Evolutionary conservation across 2,888 invertebrate species (phyloP), one percentile per base, ranked within the genome.

Genomic region (Meta bourneti): DNA sequence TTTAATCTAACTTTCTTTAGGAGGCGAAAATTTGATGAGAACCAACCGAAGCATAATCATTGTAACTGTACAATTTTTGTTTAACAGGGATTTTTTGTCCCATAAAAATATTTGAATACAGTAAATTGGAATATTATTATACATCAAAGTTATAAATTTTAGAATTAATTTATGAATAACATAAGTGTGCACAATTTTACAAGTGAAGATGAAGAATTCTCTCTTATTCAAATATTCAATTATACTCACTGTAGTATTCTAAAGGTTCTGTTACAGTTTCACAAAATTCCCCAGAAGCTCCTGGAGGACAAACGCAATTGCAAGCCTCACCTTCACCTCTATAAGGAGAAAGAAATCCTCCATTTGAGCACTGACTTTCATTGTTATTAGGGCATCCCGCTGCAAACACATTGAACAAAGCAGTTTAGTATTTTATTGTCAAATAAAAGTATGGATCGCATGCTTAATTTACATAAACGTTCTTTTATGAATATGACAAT

Each of bases 241-340:
- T 11, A 1, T 20, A 48, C 75, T 75, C 81, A 92, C 92, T 80
- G 19, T 93, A 93, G n/a, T 93, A 93, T 69, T 88, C 74, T 1
- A 82, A 84, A 16, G 90, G 78, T 0, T 89, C 84, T 2, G 51
- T 71, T 0, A 87, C 13, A 34, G 69, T 86, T 78, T 93, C 92
- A 34, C 93, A 93, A 52, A 86, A 82, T 49, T 92, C 71, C 20
- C 93, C 93, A 9, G 77, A 61, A 8, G 90, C 69, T 34, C 83
- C 89, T 6, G 93, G 93, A 20, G 93, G 93, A 80, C 93, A 93
- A 7, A 91, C 89, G 78, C 93, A 93, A 19, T 69, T 13, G 70
- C 93, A 93, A 9, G 90, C 85, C 13, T 83, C 52, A 7, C 52
- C 61, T 70, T 92, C 85, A 1, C 77, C 80, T 20, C 92, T 13